Evolutionary conservation across 2,113 vertebrate species (phyloP).

Genomic region (Ophthalmolycus amberensis): DNA sequence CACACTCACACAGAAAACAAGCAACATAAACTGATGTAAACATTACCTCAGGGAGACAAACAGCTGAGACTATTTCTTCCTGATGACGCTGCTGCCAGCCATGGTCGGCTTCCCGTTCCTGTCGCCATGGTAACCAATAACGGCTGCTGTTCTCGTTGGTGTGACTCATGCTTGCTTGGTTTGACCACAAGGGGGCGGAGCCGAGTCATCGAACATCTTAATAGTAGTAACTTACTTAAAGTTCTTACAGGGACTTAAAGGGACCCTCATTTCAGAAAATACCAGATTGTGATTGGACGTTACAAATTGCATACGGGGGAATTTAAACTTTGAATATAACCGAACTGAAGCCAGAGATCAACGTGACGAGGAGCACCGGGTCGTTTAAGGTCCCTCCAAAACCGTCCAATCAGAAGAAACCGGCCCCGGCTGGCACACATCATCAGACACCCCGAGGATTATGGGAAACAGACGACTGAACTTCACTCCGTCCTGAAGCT

Average conservation of each 20-base stretch:
- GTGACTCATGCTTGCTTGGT: not conserved
- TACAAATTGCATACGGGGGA: too few species aligned
- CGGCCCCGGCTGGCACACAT: not conserved
- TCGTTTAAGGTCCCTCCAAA: not conserved
- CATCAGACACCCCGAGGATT: conserved; percentile 1
- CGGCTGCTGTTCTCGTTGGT: not conserved
- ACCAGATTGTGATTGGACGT: too few species aligned
- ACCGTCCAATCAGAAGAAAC: not conserved
- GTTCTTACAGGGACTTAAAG: too few species aligned
- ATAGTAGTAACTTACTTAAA: too few species aligned
- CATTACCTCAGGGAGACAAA: conserved; percentile 58
- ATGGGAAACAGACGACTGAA: not conserved
- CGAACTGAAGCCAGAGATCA: too few species aligned
- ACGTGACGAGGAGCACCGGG: too few species aligned
- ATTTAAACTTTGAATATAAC: too few species aligned
- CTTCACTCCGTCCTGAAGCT: not conserved
- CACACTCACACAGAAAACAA: not conserved
- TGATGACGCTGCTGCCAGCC: too few species aligned
- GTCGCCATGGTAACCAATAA: conserved; percentile 3
- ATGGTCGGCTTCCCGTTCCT: not conserved
- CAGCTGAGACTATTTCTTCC: conserved; percentile 65
- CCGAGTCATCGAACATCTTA: not conserved
- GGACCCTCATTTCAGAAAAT: not conserved
- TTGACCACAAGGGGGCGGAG: not conserved
- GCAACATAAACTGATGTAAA: conserved; percentile 74